Evolutionary conservation across 2,113 vertebrate species (phyloP).

Genomic region (human (Homo sapiens)): DNA sequence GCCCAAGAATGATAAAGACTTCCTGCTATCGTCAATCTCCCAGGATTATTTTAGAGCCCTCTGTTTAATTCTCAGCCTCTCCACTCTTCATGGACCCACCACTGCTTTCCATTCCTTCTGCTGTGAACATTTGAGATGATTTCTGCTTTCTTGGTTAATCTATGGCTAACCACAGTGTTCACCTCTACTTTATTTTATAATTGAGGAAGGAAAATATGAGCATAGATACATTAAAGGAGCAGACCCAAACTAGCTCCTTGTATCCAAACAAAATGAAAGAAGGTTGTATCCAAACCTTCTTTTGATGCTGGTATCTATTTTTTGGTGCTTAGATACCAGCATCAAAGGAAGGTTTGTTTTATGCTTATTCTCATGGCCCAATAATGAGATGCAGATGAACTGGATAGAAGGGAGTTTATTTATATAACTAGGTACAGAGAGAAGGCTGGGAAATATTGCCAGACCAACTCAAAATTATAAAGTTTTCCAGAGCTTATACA

Average conservation of each 20-base stretch:
- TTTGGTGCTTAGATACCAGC: too few relatives aligned
- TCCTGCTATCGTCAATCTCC: not conserved
- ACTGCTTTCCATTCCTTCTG: not conserved
- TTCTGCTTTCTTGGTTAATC: not conserved
- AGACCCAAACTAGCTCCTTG: not conserved
- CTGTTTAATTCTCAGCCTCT: not conserved
- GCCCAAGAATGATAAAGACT: not conserved
- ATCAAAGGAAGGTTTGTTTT: not conserved
- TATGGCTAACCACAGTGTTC: not conserved
- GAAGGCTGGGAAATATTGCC: too few relatives aligned
- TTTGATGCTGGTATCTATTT: too few relatives aligned
- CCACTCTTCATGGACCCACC: not conserved
- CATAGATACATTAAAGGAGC: not conserved
- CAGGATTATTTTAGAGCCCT: not conserved
- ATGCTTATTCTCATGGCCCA: too few relatives aligned
- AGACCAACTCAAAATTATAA: too few relatives aligned
- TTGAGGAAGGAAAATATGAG: not conserved
- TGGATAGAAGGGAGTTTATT: too few relatives aligned
- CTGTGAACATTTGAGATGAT: not conserved
- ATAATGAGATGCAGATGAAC: too few relatives aligned
- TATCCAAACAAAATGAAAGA: too few relatives aligned
- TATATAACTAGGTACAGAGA: too few relatives aligned
- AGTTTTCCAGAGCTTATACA: too few relatives aligned
- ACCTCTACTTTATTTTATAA: not conserved
- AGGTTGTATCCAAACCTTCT: too few relatives aligned